Percentiles rank a stretch among this genome's conserved stretches.
phyloP scores from a whole-genome alignment of 2,113 vertebrate species.

The Hippocampus barbouri region DNA sequence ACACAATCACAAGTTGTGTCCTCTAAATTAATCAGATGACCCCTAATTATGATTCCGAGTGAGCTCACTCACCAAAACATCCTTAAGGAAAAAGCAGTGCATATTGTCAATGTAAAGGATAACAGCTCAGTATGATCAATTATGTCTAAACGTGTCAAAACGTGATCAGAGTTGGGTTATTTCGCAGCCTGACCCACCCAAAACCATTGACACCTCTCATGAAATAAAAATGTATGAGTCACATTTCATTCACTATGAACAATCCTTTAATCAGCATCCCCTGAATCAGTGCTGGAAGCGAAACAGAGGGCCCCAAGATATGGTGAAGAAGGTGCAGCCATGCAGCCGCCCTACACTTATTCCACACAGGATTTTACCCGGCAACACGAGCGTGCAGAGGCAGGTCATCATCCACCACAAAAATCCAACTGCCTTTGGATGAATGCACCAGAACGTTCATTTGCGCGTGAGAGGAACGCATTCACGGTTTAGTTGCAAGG shows the following conservation, averaged over 20 bases:
- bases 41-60: not conserved
- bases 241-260: not conserved
- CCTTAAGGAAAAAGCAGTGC: not conserved
- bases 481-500: constrained; percentile 32
- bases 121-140: not conserved
- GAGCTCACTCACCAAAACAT: not conserved
- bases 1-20: not conserved
- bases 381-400: constrained; percentile 48
- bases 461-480: not conserved
- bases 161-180: not conserved
- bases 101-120: not conserved
- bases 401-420: constrained; percentile 17
- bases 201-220: not conserved
- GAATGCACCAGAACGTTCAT: constrained; percentile 5
- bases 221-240: not conserved
- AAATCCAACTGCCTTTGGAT: constrained; percentile 2
- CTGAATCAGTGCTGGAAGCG: not conserved
- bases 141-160: not conserved
- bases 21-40: not conserved
- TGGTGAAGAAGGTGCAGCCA: constrained; percentile 64
- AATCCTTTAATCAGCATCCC: constrained; percentile 1
- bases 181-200: not conserved
- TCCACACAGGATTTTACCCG: constrained; percentile 57
- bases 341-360: constrained; percentile 46
- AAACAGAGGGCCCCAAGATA: constrained; percentile 35